Evolutionary conservation across 2,797 vertebrate species (phyloP), one percentile per base, ranked within the genome.

Genomic region (Pseudomugil gertrudae): DNA sequence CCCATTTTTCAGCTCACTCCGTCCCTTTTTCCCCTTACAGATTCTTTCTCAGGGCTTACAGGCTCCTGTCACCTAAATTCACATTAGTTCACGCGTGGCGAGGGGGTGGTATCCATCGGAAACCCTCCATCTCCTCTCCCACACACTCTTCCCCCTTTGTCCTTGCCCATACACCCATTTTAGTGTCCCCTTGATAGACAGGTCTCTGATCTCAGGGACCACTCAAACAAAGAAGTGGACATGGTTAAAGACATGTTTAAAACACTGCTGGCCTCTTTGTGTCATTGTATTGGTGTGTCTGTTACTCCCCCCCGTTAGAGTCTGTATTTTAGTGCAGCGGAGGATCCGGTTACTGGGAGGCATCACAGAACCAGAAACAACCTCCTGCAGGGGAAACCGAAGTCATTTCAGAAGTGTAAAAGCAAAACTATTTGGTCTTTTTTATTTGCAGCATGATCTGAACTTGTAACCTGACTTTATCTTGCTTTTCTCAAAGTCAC

Each of bases 71-170:
- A 89, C 80, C 87, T 84, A 87, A 84, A 90, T 92, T 90, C 91
- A 90, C 88, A 90, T 89, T 82, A 91, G 81, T 89, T 91, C 89
- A 91, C 87, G 87, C 89, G 84, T 91, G 85, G 88, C 80, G 55
- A 88, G 76, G 83, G 88, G 86, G 80, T 56, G 85, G 73, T 74
- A 74, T 84, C 84, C 61, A 74, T 87, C 71, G 69, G 86, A 90
- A 88, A 84, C 78, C 45, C 74, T 69, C 69, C 45, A 62, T 67
- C 83, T 68, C 68, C 64, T 50, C 79, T 47, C 71, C 43, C 62
- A 54, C 68, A 62, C 30, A 5, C 57, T 8, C 45, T 4, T 19
- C 30, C 33, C 54, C 54, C 9, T n/a, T 69, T 36, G 30, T 54
- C 47, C 66, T 52, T 55, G 23, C 47, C 35, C 70, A 56, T 74